These are phyloP conservation scores for Latrodectus geometricus DNA, from an alignment of 1,140 invertebrate genomes.

Conservation along the genomic window DNA sequence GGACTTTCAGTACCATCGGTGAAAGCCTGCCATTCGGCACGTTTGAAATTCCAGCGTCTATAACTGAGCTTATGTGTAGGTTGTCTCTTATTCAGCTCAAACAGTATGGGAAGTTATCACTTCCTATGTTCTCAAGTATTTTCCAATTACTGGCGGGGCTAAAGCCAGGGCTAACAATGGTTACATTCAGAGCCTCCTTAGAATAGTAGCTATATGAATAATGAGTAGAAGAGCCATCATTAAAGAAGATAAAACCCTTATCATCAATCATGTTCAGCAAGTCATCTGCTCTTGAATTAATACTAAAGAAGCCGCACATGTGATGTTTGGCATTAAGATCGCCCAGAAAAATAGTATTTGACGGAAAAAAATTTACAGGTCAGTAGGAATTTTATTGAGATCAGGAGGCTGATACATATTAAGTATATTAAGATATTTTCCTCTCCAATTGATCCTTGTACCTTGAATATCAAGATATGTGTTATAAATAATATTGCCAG, in stretches of 20 bases:
- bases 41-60: background rate
- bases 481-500: background rate
- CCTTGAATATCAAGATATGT: background rate
- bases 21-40: background rate
- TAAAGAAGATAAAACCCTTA: background rate
- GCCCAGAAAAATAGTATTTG: background rate
- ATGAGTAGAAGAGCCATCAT: conserved; percentile 7
- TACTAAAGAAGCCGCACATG: background rate
- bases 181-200: background rate
- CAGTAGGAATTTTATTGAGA: background rate
- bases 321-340: conserved; percentile 13
- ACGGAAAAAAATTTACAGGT: background rate
- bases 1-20: too few relatives aligned
- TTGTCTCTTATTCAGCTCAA: background rate
- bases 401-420: conserved; percentile 2
- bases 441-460: background rate
- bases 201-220: background rate
- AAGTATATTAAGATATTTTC: background rate
- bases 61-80: background rate
- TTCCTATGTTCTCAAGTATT: background rate
- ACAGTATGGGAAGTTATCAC: background rate
- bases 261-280: conserved; percentile 1
- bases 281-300: background rate
- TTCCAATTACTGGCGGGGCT: background rate
- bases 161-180: background rate